Conservation (phyloP, 2,888 invertebrate genomes). For the Lamproptera curius region DNA sequence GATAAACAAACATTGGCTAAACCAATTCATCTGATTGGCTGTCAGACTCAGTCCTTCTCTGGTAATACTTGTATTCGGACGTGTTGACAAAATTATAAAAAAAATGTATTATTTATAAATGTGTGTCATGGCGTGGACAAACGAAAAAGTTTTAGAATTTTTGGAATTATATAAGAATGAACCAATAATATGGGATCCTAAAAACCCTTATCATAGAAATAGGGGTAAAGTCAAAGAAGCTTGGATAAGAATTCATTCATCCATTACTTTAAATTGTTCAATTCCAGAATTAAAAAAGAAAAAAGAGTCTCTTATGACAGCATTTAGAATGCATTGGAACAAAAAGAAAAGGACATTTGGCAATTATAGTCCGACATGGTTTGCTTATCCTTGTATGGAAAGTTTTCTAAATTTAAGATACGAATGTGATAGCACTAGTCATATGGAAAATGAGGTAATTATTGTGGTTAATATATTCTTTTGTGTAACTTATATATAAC, state of each 20-base stretch:
- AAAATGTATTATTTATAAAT: conserved; percentile 23
- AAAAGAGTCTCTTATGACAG: conserved; percentile 68
- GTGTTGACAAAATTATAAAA: conserved; percentile 21
- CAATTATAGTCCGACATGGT: conserved; percentile 57
- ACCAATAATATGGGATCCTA: conserved; percentile 62
- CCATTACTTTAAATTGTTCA: conserved; percentile 47
- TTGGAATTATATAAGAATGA: conserved; percentile 58
- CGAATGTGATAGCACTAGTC: conserved; percentile 53
- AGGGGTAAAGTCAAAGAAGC: conserved; percentile 54
- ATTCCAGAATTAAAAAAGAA: conserved; percentile 62
- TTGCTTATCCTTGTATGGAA: conserved; percentile 62
- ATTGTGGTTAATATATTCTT: conserved; percentile 5
- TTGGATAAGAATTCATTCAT: conserved; percentile 59
- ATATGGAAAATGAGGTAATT: conserved; percentile 54
- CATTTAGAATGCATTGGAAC: conserved; percentile 54
- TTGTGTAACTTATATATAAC: too few species aligned
- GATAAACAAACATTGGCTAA: conserved; percentile 56
- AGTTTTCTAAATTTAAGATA: conserved; percentile 64
- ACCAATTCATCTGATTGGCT: conserved; percentile 41
- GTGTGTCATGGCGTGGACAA: conserved; percentile 54
- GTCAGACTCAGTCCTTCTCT: conserved; percentile 32
- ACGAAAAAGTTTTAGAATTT: conserved; percentile 58
- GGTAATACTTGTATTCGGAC: conserved; percentile 30
- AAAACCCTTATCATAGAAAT: conserved; percentile 54
- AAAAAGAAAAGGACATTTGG: conserved; percentile 47